Evolutionary conservation across 2,888 invertebrate species (phyloP), one percentile per base, ranked within the genome.

Genomic region (Mantis religiosa): DNA sequence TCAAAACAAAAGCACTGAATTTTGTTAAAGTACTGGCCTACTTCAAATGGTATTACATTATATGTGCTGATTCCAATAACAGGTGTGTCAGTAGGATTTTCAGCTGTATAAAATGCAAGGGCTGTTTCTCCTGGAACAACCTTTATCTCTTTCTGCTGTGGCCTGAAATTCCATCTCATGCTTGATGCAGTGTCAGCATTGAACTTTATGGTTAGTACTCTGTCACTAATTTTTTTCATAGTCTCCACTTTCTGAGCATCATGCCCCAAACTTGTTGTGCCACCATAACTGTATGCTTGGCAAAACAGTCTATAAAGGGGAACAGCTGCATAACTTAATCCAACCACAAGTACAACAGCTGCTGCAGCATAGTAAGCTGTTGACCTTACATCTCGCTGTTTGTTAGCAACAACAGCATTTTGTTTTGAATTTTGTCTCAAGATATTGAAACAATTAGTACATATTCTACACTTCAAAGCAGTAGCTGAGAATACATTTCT

Each of bases 1-100:
- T 99, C 99, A 93, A 99, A 99, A 93, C 99, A 99, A 93, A 99
- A 99, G 93, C 99, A 99, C 94, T 99, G 99, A 91, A 99, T 99
- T 94, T 99, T 99, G 93, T 99, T 99, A 93, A 99, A 99, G 94
- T 99, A 99, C 92, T 97, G 97, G 15, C 99, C 99, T 6, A 99
- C 99, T 93, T 99, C 99, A 93, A 97, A 99, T 0, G 99, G 99
- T 30, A 99, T 95, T 34, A 99, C 98, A 94, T 99, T 99, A 93
- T 99, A 99, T 0, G 99, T 99, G 91, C 99, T 99, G 91, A 99
- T 98, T 84, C 99, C 99, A 9, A 96, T 96, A 3, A 99, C 97
- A 0, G 99, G 96, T 90, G 94, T 94, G 92, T 98, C 95, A 1
- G 98, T 98, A 0, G 99, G 98, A 94, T 99, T 99, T 91, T 94